Base-by-base conservation (phyloP, 2,797 vertebrate genomes). In the Chiroxiphia lanceolata region DNA sequence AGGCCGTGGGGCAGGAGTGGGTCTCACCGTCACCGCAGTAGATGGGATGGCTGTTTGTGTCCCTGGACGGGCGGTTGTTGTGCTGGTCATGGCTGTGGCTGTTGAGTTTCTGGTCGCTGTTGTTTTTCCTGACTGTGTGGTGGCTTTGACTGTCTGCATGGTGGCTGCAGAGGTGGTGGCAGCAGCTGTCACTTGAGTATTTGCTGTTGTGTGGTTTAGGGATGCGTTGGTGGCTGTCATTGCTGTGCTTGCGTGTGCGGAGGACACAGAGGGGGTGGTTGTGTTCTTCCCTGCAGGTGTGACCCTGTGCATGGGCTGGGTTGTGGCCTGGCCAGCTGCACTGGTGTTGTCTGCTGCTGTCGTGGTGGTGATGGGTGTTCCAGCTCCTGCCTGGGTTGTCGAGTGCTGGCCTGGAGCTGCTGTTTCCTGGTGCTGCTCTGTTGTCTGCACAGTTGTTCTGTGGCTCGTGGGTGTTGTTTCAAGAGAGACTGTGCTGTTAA, bases 1-100 rank as follows among this genome's bases (percentile, higher is more conserved):
- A 23, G 97, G 95, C 63, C 36, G 88, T 0, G 97, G 97, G 23
- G 54, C 14, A 2, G 96, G 88, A 10, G 89, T 94, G 50, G 98
- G 96, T 40, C 72, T 78, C 10, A 1, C 51, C 9, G 85, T 78
- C 2, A 3, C 33, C 10, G 42, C 75, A 5, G 92, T 82, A 47
- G 59, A 11, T 4, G 75, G 56, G 74, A 11, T 3, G 42, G 70
- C 25, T 4, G 74, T 59, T 7, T 56, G 86, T 29, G 51, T 93
- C 22, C 19, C 13, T 16, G 92, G 48, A 3, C 0, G 51, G 54
- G 33, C 3, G 8, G 72, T 71, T 10, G 95, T 67, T 3, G 6
- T 33, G 21, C 8, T 89, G 67, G 19, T 70, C 13, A 0, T 2
- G 5, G 71, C 57, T 22, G 56, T 36, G 34, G 81, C 11, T 21